Percentiles rank a stretch among this genome's conserved stretches.
These are phyloP conservation scores for Drosophila prosaltans DNA, from an alignment of 1,140 invertebrate species.

Conservation along the genomic window DNA sequence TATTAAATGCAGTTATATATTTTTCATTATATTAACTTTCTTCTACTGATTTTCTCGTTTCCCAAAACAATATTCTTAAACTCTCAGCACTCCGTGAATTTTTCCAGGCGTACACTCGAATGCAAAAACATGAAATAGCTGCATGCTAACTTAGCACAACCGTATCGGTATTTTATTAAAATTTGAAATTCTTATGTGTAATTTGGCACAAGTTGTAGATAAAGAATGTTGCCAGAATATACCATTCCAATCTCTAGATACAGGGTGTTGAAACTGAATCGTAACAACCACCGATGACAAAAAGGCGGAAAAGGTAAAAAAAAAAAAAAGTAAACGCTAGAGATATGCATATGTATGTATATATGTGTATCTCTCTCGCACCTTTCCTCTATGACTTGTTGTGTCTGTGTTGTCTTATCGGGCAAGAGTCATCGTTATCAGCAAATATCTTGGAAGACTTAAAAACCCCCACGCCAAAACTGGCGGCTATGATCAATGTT, in stretches of 20 bases:
- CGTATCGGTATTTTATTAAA: no score
- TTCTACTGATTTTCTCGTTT: no score
- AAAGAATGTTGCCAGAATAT: not conserved
- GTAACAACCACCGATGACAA: slow-evolving; percentile 13
- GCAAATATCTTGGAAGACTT: slow-evolving; percentile 69
- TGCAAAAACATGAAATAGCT: no score
- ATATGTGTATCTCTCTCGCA: slow-evolving; percentile 12
- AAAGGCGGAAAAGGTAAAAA: slow-evolving; percentile 46
- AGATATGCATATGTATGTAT: slow-evolving; percentile 44
- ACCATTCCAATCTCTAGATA: not conserved
- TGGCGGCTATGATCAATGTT: slow-evolving; percentile 45
- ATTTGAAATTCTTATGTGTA: no score
- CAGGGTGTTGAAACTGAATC: slow-evolving; percentile 16
- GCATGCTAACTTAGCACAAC: no score
- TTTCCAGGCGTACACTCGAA: no score
- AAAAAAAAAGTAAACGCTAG: slow-evolving; percentile 34
- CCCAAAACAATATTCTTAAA: no score
- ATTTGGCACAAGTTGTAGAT: no score
- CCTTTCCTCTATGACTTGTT: not conserved
- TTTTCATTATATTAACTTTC: no score
- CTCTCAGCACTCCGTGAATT: no score
- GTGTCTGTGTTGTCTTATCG: slow-evolving; percentile 56
- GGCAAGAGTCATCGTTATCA: slow-evolving; percentile 61
- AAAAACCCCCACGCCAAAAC: slow-evolving; percentile 29
- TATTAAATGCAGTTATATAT: no score